Evolutionary conservation across 2,888 invertebrate species (phyloP), one percentile per base, ranked within the genome.

Genomic region (Smittia sp.): DNA sequence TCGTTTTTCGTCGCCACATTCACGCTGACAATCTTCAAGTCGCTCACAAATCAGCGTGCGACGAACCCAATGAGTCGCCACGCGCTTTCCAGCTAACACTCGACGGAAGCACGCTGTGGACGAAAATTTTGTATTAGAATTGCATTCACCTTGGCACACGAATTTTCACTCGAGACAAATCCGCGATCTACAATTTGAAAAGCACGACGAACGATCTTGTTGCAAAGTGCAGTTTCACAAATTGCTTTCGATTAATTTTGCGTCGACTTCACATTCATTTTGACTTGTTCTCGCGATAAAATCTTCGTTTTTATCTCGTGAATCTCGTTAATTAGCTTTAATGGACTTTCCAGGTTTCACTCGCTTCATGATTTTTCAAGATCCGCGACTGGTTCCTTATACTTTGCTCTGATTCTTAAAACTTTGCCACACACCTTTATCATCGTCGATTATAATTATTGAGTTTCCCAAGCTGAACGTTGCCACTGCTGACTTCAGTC

Each of bases 31-130:
- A 78, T 91, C 90, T 77, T 91, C 90, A 0, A 92, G 84, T 0
- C 87, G 85, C 77, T 91, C 90, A 78, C 92, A 92, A 3, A 87
- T 83, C 20, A 90, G 82, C 25, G 89, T 87, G 75, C 88, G 85
- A 76, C 89, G 84, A 15, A 93, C 89, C 79, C 89, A 87, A 75
- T 88, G 86, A 22, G 90, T 85, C 0, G 89, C 83, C 0, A 92
- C 85, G 7, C 91, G 85, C 79, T 89, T 88, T 0, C 92, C 93
- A 1, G 91, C 88, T 77, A 92, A 81, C 54, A 90, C 88, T 75
- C 91, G 86, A 32, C 90, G 87, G 84, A 91, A 93, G 80, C 93
- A 93, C 69, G 90, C 93, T 92, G 85, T 15, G 80, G 80, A 78
- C 6, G 24, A 24, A 32, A 65, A 65, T 6, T 63, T 62, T 24